Evolutionary conservation across 2,113 vertebrate species (phyloP), one percentile per base, ranked within the genome.

Genomic region (Microtus richardsoni): DNA sequence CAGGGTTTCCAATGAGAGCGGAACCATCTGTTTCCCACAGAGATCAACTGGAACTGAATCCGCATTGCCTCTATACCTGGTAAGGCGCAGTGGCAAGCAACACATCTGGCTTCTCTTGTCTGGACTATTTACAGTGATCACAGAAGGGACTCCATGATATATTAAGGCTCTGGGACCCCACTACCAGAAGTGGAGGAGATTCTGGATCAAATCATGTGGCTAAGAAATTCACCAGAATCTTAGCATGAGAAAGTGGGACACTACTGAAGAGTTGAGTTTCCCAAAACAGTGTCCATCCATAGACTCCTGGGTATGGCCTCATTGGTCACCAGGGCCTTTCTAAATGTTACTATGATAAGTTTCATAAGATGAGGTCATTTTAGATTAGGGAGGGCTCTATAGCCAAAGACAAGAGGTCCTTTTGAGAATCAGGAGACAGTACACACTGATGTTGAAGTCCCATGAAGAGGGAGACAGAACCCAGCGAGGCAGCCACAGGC

Each of bases 161-260:
- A 39, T 54, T 13, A 33, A 86, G 41, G 28, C 17, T 28, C 66
- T 36, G 0, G 2, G 26, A 52, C 19, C 17, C 2, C 5, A 22
- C 7, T 28, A 74, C 21, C n/a, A 47, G 24, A 47, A 26, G 6
- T 9, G 16, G 30, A 58, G 14, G 7, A 12, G 1, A 24, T 2
- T 62, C 12, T 5, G 33, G 74, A 16, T 33, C 44, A 64, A 84
- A 60, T 26, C 58, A 24, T 0, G 0, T 24, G 71, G 41, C 80
- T 47, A 1, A 33, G 36, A 85, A 79, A 44, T n/a, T n/a, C 0
- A 2, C 0, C 2, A 1, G n/a, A 33, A 28, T 8, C 52, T 36
- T 21, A 60, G 44, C 14, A 47, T 22, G 11, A 14, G 1, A 2
- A 8, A 58, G 19, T 1, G 5, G 2, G 17, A 1, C 2, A 16